These are phyloP conservation scores for Steinernema feltiae DNA, from an alignment of 1,140 invertebrate genomes.

Conservation along the genomic window DNA sequence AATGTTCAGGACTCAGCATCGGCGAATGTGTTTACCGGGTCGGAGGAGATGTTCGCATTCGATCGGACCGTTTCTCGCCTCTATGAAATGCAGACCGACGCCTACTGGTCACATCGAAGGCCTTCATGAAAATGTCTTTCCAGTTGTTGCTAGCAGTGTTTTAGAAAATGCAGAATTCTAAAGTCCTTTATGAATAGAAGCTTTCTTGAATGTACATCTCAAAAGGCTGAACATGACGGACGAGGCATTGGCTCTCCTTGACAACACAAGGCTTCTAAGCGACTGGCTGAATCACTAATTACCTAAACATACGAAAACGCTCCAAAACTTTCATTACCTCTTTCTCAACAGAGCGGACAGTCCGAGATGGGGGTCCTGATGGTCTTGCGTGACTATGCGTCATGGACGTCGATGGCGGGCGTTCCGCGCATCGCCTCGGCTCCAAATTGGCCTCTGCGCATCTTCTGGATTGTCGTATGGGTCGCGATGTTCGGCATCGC, in stretches of 20 bases:
- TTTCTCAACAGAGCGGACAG: no score
- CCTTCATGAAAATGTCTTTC: constrained; percentile 27
- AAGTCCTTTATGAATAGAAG: not conserved
- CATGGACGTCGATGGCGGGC: not conserved
- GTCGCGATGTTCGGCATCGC: not conserved
- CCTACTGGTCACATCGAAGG: constrained; percentile 69
- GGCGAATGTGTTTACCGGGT: constrained; percentile 86
- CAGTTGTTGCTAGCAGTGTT: not conserved
- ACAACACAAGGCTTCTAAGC: no score
- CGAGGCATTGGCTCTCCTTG: no score
- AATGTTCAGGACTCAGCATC: constrained; percentile 65
- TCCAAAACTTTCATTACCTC: no score
- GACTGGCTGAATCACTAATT: no score
- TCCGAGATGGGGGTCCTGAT: not conserved
- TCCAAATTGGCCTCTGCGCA: not conserved
- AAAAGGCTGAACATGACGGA: no score
- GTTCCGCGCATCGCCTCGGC: constrained; percentile 6
- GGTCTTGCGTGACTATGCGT: not conserved
- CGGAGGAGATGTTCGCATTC: constrained; percentile 94
- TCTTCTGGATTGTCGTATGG: constrained; percentile 6
- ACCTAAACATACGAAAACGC: no score
- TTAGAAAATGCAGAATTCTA: not conserved
- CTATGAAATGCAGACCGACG: constrained; percentile 85
- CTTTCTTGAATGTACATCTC: no score
- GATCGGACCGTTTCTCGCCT: constrained; percentile 84